These are phyloP conservation scores for Phoxinus phoxinus DNA, from an alignment of 2,113 vertebrate species.

Conservation along the genomic window DNA sequence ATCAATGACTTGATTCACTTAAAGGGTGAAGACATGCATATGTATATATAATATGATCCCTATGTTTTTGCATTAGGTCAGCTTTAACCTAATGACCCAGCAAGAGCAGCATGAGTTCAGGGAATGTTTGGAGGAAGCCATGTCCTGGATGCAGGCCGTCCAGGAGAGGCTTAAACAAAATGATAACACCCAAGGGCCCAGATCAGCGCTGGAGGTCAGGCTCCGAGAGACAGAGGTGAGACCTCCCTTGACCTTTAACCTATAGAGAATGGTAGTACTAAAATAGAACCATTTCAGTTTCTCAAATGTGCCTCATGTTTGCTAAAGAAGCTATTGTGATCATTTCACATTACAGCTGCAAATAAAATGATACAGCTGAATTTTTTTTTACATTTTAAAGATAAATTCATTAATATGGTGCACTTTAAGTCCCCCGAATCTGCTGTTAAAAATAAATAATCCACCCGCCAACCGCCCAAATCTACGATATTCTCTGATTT, in stretches of 20 bases:
- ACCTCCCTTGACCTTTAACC: background rate
- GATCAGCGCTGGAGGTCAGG: conserved; percentile 85
- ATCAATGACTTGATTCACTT: background rate
- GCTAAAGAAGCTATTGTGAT: background rate
- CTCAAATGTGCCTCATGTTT: background rate
- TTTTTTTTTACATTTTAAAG: too few species aligned
- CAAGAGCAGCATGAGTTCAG: conserved; percentile 86
- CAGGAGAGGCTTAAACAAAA: conserved; percentile 84
- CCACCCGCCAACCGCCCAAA: too few species aligned
- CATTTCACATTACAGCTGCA: too few species aligned
- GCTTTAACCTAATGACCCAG: conserved; percentile 83
- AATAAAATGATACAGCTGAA: too few species aligned
- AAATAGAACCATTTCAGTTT: background rate
- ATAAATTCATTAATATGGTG: too few species aligned
- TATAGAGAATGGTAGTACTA: background rate
- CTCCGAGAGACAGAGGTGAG: conserved; percentile 90
- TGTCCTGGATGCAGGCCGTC: conserved; percentile 86
- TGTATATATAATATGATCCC: background rate
- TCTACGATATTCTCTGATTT: too few species aligned
- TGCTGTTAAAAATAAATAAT: too few species aligned
- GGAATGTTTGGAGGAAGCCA: conserved; percentile 81
- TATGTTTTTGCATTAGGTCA: conserved; percentile 44
- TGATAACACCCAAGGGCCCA: conserved; percentile 91
- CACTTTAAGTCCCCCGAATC: too few species aligned
- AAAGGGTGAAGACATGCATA: background rate